phyloP scores from a whole-genome alignment of 1,140 invertebrate genomes.

The Zophobas morio region DNA sequence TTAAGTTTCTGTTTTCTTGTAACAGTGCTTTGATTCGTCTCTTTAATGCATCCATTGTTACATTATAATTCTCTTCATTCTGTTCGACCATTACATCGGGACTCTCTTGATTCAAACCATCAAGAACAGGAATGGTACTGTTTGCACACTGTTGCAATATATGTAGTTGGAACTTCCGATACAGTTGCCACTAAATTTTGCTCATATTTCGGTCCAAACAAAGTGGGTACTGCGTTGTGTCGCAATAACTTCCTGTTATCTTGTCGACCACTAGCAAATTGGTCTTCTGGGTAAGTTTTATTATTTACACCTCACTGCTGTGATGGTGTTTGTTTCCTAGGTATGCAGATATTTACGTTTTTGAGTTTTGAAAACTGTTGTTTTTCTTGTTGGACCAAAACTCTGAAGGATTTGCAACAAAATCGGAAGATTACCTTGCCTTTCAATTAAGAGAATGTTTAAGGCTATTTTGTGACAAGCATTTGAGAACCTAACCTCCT shows the following conservation, averaged over 20 bases:
- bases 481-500: too few species aligned
- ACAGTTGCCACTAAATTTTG: not conserved
- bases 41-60: slow-evolving; percentile 4
- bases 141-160: not conserved
- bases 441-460: too few species aligned
- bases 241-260: not conserved
- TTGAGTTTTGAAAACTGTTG: too few species aligned
- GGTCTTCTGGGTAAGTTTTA: too few species aligned
- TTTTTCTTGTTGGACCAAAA: too few species aligned
- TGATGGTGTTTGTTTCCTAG: too few species aligned
- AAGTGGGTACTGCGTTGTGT: not conserved
- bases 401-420: too few species aligned
- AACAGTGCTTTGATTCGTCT: slow-evolving; percentile 6
- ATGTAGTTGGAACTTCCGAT: not conserved
- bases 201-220: not conserved
- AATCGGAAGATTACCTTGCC: too few species aligned
- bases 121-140: not conserved
- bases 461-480: too few species aligned
- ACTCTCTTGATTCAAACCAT: not conserved
- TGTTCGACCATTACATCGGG: not conserved
- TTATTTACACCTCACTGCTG: too few species aligned
- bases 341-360: too few species aligned
- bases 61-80: not conserved
- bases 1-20: slow-evolving; percentile 12
- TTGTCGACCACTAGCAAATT: not conserved